phyloP scores from a whole-genome alignment of 2,797 vertebrate genomes.

The Gambusia yucatana region DNA sequence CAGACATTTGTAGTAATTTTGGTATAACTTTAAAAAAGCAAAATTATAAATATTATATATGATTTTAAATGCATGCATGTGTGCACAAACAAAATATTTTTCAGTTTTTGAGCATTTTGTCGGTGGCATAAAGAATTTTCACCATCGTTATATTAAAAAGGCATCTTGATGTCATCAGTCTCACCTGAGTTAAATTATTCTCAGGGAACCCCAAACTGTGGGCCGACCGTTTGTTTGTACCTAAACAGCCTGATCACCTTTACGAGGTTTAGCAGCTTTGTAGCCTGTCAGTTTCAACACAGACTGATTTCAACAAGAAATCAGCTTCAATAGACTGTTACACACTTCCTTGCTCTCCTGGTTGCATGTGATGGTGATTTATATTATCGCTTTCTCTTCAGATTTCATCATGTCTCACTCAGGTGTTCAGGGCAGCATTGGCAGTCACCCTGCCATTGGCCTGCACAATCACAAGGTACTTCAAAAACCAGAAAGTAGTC shows the following conservation, averaged over 20 bases:
- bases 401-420: constrained; percentile 85
- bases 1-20: background rate
- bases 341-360: background rate
- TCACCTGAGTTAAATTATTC: background rate
- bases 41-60: background rate
- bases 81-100: background rate
- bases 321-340: background rate
- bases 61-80: background rate
- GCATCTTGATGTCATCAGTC: background rate
- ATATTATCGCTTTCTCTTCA: constrained; percentile 47
- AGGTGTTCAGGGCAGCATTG: constrained; percentile 85
- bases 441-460: constrained; percentile 80
- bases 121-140: background rate
- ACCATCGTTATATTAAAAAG: background rate
- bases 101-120: background rate
- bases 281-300: background rate
- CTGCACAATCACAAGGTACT: constrained; percentile 79
- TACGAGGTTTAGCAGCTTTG: background rate
- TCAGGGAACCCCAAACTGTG: background rate
- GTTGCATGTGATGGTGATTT: background rate
- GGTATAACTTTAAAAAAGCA: background rate
- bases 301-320: background rate
- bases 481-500: background rate
- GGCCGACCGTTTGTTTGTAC: background rate
- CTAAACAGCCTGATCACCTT: background rate